Evolutionary conservation across 1,140 invertebrate genomes (phyloP).

Genomic region (Sesamia nonagrioides): DNA sequence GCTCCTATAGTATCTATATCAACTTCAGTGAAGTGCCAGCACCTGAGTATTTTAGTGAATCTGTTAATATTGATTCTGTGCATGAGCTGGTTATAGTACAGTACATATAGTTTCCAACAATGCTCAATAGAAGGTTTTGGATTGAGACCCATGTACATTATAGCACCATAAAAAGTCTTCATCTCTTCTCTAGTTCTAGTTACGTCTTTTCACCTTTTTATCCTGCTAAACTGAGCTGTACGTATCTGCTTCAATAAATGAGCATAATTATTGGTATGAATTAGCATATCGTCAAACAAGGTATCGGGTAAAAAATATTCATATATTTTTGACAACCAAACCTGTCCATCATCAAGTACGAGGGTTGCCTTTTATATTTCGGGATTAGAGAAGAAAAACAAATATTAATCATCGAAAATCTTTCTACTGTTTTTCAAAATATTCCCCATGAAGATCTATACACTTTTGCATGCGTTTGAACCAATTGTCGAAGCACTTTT

Average conservation of each 20-base stretch:
- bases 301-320: conserved; percentile 51
- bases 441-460: no score
- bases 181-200: conserved; percentile 54
- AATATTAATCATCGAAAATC: no score
- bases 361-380: no score
- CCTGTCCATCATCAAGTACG: conserved; percentile 49
- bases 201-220: conserved; percentile 55
- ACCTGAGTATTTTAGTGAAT: conserved; percentile 52
- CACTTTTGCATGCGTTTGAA: no score
- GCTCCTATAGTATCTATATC: conserved; percentile 53
- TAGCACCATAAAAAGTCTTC: conserved; percentile 58
- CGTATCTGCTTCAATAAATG: conserved; percentile 50
- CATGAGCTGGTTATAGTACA: conserved; percentile 52
- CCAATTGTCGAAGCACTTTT: no score
- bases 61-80: conserved; percentile 58
- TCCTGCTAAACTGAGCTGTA: conserved; percentile 49
- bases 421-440: no score
- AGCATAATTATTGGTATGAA: conserved; percentile 55
- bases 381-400: no score
- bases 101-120: conserved; percentile 57
- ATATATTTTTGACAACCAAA: conserved; percentile 53
- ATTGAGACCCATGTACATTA: conserved; percentile 57
- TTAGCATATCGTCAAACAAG: conserved; percentile 53
- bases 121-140: conserved; percentile 57
- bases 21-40: conserved; percentile 54